Evolutionary conservation across 2,797 vertebrate species (phyloP).

Genomic region (Mastacembelus armatus): DNA sequence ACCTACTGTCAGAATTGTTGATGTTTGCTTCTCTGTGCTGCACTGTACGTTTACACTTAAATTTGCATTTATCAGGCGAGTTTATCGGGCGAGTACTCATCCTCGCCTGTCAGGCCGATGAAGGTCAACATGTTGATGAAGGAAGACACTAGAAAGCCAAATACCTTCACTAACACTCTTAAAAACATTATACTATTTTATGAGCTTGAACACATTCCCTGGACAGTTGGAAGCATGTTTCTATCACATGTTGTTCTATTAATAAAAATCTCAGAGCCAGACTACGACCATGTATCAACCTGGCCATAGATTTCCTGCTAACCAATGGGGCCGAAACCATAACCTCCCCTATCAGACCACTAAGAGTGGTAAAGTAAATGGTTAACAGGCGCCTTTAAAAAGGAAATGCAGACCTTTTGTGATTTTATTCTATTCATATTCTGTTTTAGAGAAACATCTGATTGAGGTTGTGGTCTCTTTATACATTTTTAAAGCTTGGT

Average conservation of each 20-base stretch:
- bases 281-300: not conserved
- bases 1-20: conserved; percentile 77
- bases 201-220: not conserved
- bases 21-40: conserved; percentile 65
- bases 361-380: not conserved
- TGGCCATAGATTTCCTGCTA: not conserved
- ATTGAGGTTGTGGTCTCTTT: not conserved
- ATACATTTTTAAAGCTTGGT: conserved; percentile 7
- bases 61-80: conserved; percentile 71
- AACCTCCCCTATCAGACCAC: not conserved
- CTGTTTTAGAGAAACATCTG: too few species aligned
- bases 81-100: conserved; percentile 54
- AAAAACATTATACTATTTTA: not conserved
- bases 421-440: too few species aligned
- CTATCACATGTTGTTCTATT: not conserved
- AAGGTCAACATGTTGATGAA: conserved; percentile 44
- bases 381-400: not conserved
- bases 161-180: not conserved
- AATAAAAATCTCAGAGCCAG: not conserved
- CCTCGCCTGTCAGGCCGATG: conserved; percentile 38
- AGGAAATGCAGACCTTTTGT: not conserved
- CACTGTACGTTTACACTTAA: conserved; percentile 40
- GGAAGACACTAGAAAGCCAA: conserved; percentile 10
- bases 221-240: not conserved
- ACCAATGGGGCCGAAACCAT: not conserved